Base-by-base conservation (phyloP, 2,888 invertebrate genomes). In the Hartigia nigra region DNA sequence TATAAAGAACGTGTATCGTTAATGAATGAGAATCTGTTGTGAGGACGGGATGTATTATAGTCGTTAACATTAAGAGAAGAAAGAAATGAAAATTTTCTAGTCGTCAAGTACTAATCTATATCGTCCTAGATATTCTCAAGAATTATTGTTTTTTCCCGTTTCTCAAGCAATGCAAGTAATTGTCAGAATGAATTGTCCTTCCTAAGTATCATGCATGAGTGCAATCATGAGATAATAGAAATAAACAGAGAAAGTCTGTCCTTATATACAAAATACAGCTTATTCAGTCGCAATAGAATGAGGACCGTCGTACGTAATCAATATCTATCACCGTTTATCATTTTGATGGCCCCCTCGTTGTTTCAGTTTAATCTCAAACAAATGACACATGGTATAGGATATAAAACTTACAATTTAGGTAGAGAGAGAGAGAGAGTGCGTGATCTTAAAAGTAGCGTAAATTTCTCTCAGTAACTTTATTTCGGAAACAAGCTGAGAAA, bases 81-180 rank as follows among this genome's bases (percentile, higher is more conserved):
- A 55, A 39, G 12, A 55, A 9, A 55, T 55, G 55, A 31, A 76
- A 76, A 78, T 77, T 74, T 72, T 78, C 78, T 78, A 78, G 78
- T 78, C 78, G 36, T 78, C 37, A 37, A 75, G 14, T 35, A 70
- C 35, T 55, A 55, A 55, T 55, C 9, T 23, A 55, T 55, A 55
- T 55, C 55, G 55, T 55, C 9, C 55, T 55, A 55, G 55, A 55
- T 55, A 55, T 23, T 55, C 23, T 23, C 55, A 55, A 55, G 55
- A 55, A 55, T 55, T 55, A 55, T 55, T 55, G 2, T 55, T 55
- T 55, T 23, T 23, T 55, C 55, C 23, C 23, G 9, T 55, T 55
- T 55, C 55, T 23, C 9, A 55, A 55, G 23, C 23, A 55, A 23
- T 9, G 55, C 9, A 55, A 23, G 9, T 14, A 55, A 55, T 23